Evolutionary conservation across 2,113 vertebrate species (phyloP).

Genomic region (Etia nguti): DNA sequence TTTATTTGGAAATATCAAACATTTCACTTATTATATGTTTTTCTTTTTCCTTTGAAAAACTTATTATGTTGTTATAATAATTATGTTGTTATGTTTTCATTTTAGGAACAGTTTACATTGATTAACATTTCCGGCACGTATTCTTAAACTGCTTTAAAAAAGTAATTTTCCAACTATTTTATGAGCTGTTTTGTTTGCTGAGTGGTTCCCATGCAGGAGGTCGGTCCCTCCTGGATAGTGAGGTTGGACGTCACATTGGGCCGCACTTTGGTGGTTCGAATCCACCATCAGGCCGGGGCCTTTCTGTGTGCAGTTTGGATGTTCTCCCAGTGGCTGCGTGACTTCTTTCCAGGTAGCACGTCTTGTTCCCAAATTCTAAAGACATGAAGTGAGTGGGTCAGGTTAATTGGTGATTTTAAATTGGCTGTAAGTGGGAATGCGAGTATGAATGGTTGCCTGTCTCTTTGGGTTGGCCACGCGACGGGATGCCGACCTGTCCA

Average conservation of each 20-base stretch:
- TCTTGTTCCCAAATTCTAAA: background rate
- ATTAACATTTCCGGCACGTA: background rate
- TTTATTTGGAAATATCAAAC: accelerated
- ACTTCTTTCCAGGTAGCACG: background rate
- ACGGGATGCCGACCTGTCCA: background rate
- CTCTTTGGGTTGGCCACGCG: background rate
- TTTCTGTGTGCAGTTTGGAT: background rate
- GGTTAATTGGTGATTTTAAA: background rate
- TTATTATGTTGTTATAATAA: background rate
- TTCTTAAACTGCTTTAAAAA: background rate
- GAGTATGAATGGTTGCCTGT: background rate
- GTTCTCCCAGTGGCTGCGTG: background rate
- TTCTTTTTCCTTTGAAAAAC: background rate
- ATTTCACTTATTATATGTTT: background rate
- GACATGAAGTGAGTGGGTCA: background rate
- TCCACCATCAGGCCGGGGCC: background rate
- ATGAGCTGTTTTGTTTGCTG: background rate
- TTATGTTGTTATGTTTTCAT: background rate
- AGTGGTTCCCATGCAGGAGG: background rate
- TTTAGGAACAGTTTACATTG: background rate
- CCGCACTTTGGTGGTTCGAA: background rate
- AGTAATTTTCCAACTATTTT: background rate
- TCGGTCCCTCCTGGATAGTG: accelerated
- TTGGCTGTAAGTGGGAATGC: background rate
- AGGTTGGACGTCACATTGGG: background rate